Percentiles rank a stretch among this genome's conserved stretches.
Conservation (phyloP, 2,797 vertebrate genomes). For the Podarcis siculus region DNA sequence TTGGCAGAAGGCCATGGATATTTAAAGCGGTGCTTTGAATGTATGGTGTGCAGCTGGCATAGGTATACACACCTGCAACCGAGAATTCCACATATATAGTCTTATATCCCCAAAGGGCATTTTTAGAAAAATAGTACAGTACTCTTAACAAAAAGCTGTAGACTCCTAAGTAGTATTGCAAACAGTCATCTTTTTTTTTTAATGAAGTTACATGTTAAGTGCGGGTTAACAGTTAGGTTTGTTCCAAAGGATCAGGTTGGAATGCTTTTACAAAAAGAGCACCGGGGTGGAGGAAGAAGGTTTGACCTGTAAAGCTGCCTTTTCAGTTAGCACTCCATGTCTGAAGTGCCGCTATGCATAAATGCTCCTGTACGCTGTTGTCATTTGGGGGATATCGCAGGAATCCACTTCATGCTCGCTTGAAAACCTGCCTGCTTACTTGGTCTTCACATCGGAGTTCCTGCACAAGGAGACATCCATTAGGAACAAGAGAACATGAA, state of each 20-base stretch:
- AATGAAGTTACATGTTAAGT: background rate
- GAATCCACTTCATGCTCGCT: slow-evolving; percentile 64
- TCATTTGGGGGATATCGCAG: background rate
- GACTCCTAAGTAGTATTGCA: background rate
- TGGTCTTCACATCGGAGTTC: slow-evolving; percentile 89
- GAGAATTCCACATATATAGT: background rate
- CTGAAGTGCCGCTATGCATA: too few species aligned
- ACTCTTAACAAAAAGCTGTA: background rate
- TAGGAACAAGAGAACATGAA: too few species aligned
- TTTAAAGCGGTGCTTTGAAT: too few species aligned
- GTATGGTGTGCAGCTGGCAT: too few species aligned
- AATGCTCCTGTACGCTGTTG: accelerated
- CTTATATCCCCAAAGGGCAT: background rate
- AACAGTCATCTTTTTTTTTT: background rate
- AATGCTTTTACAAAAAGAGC: background rate
- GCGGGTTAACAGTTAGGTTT: background rate
- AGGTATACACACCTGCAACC: too few species aligned
- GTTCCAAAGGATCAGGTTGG: background rate
- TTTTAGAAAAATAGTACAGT: background rate
- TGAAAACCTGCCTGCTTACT: slow-evolving; percentile 88
- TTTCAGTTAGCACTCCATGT: background rate
- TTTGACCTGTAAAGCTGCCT: background rate
- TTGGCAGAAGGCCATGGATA: too few species aligned
- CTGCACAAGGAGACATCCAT: slow-evolving; percentile 59
- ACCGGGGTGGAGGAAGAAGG: background rate